Conservation (phyloP, 2,888 invertebrate species). For the Pyrocoelia pectoralis region DNA sequence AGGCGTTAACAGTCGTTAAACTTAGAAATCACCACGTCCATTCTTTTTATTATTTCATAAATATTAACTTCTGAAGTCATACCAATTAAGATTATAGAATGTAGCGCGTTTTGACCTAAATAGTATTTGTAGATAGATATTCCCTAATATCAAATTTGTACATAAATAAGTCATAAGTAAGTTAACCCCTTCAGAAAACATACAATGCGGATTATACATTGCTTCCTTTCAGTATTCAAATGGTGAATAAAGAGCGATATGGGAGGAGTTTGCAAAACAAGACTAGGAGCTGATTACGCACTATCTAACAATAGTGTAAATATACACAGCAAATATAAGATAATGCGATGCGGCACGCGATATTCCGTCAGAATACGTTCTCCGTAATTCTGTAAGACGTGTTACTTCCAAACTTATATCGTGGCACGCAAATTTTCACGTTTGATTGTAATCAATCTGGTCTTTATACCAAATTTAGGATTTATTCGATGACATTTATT, state of each 20-base stretch:
- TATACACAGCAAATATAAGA: constrained; percentile 45
- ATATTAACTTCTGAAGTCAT: too few relatives aligned
- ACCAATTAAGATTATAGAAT: too few relatives aligned
- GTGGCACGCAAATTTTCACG: constrained; percentile 22
- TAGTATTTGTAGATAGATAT: too few relatives aligned
- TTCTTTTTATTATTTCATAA: too few relatives aligned
- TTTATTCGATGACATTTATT: neutral
- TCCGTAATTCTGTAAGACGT: constrained; percentile 31
- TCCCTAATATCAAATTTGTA: neutral
- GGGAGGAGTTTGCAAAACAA: constrained; percentile 41
- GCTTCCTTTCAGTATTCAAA: constrained; percentile 34
- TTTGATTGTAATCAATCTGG: constrained; percentile 10
- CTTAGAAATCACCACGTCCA: too few relatives aligned
- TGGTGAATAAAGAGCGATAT: constrained; percentile 33
- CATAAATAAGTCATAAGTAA: constrained; percentile 1
- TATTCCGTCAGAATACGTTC: constrained; percentile 42
- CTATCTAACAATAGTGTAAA: constrained; percentile 46
- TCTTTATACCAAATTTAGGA: neutral
- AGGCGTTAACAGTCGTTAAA: too few relatives aligned
- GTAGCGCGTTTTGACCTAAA: too few relatives aligned
- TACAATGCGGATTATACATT: constrained; percentile 23
- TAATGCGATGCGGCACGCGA: constrained; percentile 48
- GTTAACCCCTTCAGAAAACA: constrained; percentile 8
- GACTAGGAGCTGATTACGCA: constrained; percentile 46
- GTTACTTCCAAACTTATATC: constrained; percentile 23